Conservation (phyloP, 2,113 vertebrate species). For the Poeciliopsis retropinna region DNA sequence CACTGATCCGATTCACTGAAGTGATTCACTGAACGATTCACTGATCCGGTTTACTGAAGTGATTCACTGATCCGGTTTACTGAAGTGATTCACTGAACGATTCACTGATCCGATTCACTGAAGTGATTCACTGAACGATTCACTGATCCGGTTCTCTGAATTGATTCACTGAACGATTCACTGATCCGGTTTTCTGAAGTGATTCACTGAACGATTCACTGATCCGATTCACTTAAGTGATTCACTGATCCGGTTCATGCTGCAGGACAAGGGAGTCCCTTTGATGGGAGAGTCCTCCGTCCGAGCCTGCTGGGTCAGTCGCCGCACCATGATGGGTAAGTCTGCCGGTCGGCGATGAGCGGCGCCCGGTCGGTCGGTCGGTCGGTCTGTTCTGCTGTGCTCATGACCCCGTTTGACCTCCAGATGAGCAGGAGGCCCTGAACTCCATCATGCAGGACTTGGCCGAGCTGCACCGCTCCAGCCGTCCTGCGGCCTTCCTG, state of each 20-base stretch:
- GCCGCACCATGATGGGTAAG: constrained; percentile 89
- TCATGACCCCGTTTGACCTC: not conserved
- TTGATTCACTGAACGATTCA: too few relatives aligned
- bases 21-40: too few relatives aligned
- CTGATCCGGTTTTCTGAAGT: not conserved
- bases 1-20: not conserved
- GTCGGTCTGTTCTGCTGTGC: not conserved
- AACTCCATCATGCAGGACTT: constrained; percentile 99
- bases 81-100: too few relatives aligned
- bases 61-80: not conserved
- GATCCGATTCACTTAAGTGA: not conserved
- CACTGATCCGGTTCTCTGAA: not conserved
- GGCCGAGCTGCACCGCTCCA: constrained; percentile 95
- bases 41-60: not conserved
- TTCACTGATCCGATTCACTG: not conserved
- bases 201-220: too few relatives aligned
- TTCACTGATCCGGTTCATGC: not conserved
- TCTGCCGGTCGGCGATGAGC: not conserved
- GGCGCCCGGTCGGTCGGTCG: too few relatives aligned
- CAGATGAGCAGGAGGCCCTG: constrained; percentile 96
- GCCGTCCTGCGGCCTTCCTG: constrained; percentile 87
- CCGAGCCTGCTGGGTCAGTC: constrained; percentile 84
- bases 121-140: too few relatives aligned
- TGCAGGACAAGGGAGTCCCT: constrained; percentile 86
- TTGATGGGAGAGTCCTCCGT: constrained; percentile 85